Conservation (phyloP, 2,113 vertebrate species). For the Caranx melampygus region DNA sequence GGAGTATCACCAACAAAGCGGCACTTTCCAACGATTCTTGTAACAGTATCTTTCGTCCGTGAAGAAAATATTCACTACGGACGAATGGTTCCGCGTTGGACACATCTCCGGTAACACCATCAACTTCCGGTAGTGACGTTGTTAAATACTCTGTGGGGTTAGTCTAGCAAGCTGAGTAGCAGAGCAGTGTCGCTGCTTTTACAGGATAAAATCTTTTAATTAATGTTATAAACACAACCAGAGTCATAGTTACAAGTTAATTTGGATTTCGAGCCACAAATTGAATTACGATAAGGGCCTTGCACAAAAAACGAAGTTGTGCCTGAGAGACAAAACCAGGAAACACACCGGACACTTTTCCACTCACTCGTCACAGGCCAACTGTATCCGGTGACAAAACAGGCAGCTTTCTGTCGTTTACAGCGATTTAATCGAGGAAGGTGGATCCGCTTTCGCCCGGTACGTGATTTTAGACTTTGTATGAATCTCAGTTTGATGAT, state of each 20-base stretch:
- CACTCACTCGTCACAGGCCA: constrained; percentile 13
- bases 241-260: rapidly evolving
- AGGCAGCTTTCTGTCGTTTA: background rate
- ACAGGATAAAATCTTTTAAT: background rate
- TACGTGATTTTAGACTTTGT: background rate
- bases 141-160: background rate
- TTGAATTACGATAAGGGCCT: too few species aligned
- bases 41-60: constrained; percentile 44
- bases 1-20: rapidly evolving
- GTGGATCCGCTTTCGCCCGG: background rate
- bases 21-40: background rate
- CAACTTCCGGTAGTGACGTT: background rate
- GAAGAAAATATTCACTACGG: background rate
- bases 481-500: background rate
- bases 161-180: background rate
- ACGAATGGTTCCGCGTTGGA: constrained; percentile 55
- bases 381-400: constrained; percentile 61
- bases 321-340: background rate
- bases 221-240: too few species aligned
- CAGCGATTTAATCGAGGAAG: background rate
- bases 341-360: rapidly evolving
- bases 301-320: background rate
- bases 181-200: rapidly evolving
- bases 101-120: background rate
- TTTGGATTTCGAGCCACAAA: background rate